phyloP scores from a whole-genome alignment of 1,140 invertebrate genomes.

The Heliothis subflexa region DNA sequence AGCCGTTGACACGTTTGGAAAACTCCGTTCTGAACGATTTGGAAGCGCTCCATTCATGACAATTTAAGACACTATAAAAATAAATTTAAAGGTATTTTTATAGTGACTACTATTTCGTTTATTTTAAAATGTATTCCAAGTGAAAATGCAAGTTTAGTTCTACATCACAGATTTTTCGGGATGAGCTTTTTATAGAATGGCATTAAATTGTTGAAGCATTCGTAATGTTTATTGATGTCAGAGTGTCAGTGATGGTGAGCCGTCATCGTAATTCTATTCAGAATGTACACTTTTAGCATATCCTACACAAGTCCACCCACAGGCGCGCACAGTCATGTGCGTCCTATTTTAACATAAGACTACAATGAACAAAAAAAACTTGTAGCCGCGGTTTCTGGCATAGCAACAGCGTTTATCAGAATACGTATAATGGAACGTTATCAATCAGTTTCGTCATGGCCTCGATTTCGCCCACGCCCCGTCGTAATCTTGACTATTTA shows the following conservation, averaged over 20 bases:
- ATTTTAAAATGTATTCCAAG: not conserved
- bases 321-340: conserved; percentile 9
- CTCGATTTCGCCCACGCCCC: conserved; percentile 75
- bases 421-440: conserved; percentile 68
- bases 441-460: conserved; percentile 81
- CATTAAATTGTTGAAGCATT: not conserved
- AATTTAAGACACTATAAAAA: conserved; percentile 21
- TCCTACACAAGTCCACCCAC: conserved; percentile 43
- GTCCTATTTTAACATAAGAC: conserved; percentile 42
- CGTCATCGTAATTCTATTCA: conserved; percentile 6
- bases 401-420: conserved; percentile 73
- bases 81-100: conserved; percentile 13
- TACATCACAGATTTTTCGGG: not conserved
- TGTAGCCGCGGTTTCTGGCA: conserved; percentile 47
- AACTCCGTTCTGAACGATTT: conserved; percentile 13
- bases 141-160: too few species aligned
- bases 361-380: conserved; percentile 46
- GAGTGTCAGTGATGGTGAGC: conserved; percentile 7
- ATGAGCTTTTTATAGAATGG: conserved; percentile 2
- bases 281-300: conserved; percentile 16
- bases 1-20: conserved; percentile 31
- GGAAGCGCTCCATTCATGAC: conserved; percentile 27
- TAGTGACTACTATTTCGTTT: not conserved
- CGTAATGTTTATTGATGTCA: conserved; percentile 6
- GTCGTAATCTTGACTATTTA: conserved; percentile 74